Base-by-base conservation (phyloP, 2,113 vertebrate genomes). In the Galemys pyrenaicus region DNA sequence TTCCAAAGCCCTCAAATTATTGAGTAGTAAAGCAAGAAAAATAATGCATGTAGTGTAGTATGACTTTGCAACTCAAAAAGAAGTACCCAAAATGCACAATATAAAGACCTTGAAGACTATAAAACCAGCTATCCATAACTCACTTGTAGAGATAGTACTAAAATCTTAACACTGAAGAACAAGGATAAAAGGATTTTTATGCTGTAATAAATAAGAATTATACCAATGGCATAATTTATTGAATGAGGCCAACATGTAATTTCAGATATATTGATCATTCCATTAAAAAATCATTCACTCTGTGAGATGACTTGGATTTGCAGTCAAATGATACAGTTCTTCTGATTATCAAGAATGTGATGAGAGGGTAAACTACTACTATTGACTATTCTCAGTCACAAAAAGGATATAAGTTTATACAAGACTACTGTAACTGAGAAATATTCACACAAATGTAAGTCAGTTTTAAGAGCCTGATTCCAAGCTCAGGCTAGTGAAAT, bases 91-190 rank as follows among this genome's bases (percentile, higher is more conserved):
- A 74, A 46, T 28, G 30, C 20, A 51, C 39, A 54, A 84, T 17
- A 35, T 8, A 75, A 68, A 92, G 81, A 92, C 89, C 51, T 89
- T 12, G 41, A 89, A 91, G 75, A 86, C 13, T 77, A 51, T 54
- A 82, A 86, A 56, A 85, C 7, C 1, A 81, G 44, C 54, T 85
- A 65, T 39, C 44, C 74, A 79, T 32, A 86, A 74, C 60, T 81
- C 41, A 79, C 37, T 4, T n/a, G 41, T 32, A n/a, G 84, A 44
- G 30, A 67, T 8, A 41, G 0, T 54, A 62, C 17, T 41, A 84
- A 94, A 86, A 93, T 22, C 22, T 58, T 17, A 81, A 49, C 8
- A 35, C 9, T 65, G 26, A 35, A 91, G 19, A 24, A 24, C 51
- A 89, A 79, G n/a, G 22, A 51, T 60, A 54, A 65, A 80, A 73